Evolutionary conservation across 2,888 invertebrate species (phyloP), one percentile per base, ranked within the genome.

Genomic region (Ormyrus nitidulus): DNA sequence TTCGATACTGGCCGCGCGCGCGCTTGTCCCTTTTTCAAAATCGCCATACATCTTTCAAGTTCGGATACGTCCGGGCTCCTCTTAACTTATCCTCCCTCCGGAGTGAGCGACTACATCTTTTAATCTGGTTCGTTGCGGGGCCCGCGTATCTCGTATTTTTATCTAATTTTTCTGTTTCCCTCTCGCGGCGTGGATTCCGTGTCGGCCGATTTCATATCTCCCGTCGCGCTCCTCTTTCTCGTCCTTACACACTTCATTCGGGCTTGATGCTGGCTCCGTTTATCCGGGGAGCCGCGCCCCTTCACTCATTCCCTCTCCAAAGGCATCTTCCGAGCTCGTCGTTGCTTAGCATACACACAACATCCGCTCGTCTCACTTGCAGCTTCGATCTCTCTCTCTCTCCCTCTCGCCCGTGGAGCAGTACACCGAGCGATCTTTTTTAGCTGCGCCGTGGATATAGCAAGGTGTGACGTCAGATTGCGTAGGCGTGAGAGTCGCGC

Each of bases 391-490:
- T 64, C 54, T 44, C 13, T 62, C 53, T 54, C 34, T 58, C 13
- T 53, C 13, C 77, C 69, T 81, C 64, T 56, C 19, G 13, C 54
- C 58, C 13, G 0, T 13, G 13, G 13, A 13, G 13, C 13, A 13
- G 49, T 64, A 70, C 74, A 68, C 58, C 74, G 19, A 19, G 19
- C 53, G 44, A 19, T 56, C 66, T 59, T 77, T 62, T 78, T 77
- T 61, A 76, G 66, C 70, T 59, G 58, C 49, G 56, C 59, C 64
- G 81, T 59, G 72, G 83, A 84, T 85, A 85, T 83, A 86, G 83
- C 84, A 82, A 84, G 85, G 83, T 85, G 85, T 86, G 87, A 88
- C 85, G 85, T 85, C 84, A 84, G 81, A 80, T 71, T 64, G 83
- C 77, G 84, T 83, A 85, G 85, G 85, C 83, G 85, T 84, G 84